Base-by-base conservation (phyloP, 2,888 invertebrate species). In the Aphidius colemani region DNA sequence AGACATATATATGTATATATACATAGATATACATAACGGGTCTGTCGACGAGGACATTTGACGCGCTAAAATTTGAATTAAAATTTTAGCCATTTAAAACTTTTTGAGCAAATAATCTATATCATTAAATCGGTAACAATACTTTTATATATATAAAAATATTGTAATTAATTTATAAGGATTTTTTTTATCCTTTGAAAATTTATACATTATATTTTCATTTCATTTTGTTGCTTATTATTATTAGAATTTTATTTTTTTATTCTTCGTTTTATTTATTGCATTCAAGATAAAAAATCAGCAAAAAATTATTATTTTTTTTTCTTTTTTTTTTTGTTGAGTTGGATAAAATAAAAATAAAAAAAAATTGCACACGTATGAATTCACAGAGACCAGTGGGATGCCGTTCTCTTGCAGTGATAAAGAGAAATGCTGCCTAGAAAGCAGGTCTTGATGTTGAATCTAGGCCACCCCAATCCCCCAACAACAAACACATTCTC, bases 361-460 rank as follows among this genome's bases (percentile, higher is more conserved):
- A 30, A 30, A 30, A 30, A 30, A 30, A 30, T 30, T 30, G 30
- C 30, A 30, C 30, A 30, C 30, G 30, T 30, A 30, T 30, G 46
- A 18, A 57, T 57, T 57, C 57, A 57, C 57, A 57, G 55, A 59
- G n/a, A 44, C 50, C 48, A 39, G 11, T 8, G 58, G 43, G 39
- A 64, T 55, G 49, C 50, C 60, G 58, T 61, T 70, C 75, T 71
- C 72, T 73, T 73, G 70, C 71, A 75, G 76, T 80, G 80, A 81
- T 81, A 81, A 82, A 81, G 81, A 82, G 82, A 82, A 82, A 82
- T 82, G 81, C 77, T 78, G 79, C 75, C 81, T 82, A 82, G 82
- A 82, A 82, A 82, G 82, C 82, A 81, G 81, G 81, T 82, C 82
- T 82, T 75, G 75, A 68, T 71, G 30, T 58, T 72, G 77, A 79